phyloP scores from a whole-genome alignment of 2,888 invertebrate species.

The Dasysyrphus tricinctus region DNA sequence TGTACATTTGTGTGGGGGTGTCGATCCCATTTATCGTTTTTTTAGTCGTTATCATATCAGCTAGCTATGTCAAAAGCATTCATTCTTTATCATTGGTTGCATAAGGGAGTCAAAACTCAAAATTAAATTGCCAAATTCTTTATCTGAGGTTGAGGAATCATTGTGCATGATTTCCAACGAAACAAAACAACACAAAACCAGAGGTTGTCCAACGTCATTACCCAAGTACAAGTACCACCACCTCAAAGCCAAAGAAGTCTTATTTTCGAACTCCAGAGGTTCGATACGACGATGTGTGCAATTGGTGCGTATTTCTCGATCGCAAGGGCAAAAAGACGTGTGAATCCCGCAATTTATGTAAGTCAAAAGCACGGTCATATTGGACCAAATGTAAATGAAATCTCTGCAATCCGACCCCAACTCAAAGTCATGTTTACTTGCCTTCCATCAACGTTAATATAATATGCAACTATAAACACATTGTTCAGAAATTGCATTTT shows the following conservation, averaged over 20 bases:
- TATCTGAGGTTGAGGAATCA: background rate
- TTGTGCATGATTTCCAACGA: background rate
- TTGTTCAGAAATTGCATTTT: too few species aligned
- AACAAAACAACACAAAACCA: too few species aligned
- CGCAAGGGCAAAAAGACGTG: too few species aligned
- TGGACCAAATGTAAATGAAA: constrained; percentile 36
- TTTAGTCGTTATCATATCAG: background rate
- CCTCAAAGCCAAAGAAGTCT: too few species aligned
- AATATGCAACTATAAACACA: too few species aligned
- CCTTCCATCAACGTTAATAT: background rate
- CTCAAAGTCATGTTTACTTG: constrained; percentile 27
- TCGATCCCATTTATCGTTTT: background rate
- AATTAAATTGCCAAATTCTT: background rate
- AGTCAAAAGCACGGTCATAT: constrained; percentile 29
- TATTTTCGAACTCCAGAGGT: too few species aligned
- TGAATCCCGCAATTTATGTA: background rate
- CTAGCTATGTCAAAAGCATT: background rate
- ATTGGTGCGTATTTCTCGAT: too few species aligned
- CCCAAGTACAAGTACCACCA: too few species aligned
- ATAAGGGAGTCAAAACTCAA: too few species aligned
- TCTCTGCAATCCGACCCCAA: constrained; percentile 39
- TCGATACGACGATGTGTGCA: too few species aligned
- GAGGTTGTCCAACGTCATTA: too few species aligned
- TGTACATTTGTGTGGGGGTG: too few species aligned
- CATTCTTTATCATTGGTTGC: background rate